Conservation (phyloP, 2,797 vertebrate genomes). For the Chaunax sp. region DNA sequence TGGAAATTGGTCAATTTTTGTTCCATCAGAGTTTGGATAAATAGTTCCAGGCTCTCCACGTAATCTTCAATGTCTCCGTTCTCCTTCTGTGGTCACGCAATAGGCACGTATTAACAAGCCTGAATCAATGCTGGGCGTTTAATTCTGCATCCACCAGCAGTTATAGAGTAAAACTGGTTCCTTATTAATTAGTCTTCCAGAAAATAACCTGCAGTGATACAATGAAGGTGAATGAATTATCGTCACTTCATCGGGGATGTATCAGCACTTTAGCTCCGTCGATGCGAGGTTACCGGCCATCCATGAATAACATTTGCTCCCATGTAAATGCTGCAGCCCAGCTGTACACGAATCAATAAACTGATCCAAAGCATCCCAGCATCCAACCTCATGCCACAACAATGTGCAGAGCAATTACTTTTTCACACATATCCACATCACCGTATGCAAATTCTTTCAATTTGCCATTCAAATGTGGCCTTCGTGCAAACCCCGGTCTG, state of each 20-base stretch:
- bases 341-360: conserved; percentile 65
- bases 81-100: conserved; percentile 22
- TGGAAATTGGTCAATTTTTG: conserved; percentile 51
- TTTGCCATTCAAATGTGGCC: conserved; percentile 43
- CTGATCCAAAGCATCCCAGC: conserved; percentile 40
- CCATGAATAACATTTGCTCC: conserved; percentile 49
- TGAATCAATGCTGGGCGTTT: conserved; percentile 13
- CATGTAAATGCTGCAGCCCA: conserved; percentile 45
- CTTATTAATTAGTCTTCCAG: conserved; percentile 18
- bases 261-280: conserved; percentile 54
- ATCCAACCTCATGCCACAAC: conserved; percentile 27
- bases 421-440: conserved; percentile 19
- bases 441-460: conserved; percentile 46
- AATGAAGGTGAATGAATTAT: conserved; percentile 42
- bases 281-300: conserved; percentile 31
- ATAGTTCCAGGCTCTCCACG: conserved; percentile 27
- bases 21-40: conserved; percentile 31
- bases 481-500: conserved; percentile 23
- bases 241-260: conserved; percentile 43
- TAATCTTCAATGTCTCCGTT: conserved; percentile 18
- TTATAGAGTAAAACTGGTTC: conserved; percentile 29
- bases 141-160: conserved; percentile 26
- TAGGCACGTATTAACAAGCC: conserved; percentile 10
- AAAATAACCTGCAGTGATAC: conserved; percentile 15
- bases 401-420: conserved; percentile 44